Conservation (phyloP, 1,140 invertebrate species). For the Plodia interpunctella region DNA sequence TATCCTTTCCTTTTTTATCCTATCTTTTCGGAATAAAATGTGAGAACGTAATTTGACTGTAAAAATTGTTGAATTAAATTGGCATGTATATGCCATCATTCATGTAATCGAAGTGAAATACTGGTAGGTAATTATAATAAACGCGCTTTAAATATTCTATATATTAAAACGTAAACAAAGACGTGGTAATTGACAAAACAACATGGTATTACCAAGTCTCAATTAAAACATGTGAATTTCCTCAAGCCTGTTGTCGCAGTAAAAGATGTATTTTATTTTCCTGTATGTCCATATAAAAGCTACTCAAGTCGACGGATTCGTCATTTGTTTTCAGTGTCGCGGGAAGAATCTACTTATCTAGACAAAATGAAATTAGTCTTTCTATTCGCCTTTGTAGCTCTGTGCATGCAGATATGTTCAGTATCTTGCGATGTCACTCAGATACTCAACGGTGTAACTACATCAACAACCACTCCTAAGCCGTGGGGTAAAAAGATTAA, state of each 20-base stretch:
- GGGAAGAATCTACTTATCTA: not conserved
- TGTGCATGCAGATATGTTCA: constrained; percentile 24
- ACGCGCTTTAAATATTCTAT: too few relatives aligned
- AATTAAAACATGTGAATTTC: constrained; percentile 2
- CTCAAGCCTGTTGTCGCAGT: not conserved
- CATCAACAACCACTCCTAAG: constrained; percentile 31
- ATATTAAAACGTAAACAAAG: not conserved
- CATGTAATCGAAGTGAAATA: too few relatives aligned
- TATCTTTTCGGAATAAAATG: too few relatives aligned
- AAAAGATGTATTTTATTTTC: constrained; percentile 2
- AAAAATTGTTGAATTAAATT: too few relatives aligned
- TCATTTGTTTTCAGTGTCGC: constrained; percentile 18
- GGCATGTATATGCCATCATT: too few relatives aligned
- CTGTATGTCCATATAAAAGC: constrained; percentile 17
- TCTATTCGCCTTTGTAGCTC: constrained; percentile 25
- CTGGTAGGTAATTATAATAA: too few relatives aligned
- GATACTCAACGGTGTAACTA: constrained; percentile 14
- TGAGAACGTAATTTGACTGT: too few relatives aligned
- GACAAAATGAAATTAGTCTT: constrained; percentile 30
- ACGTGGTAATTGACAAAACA: too few relatives aligned
- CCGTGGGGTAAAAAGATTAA: constrained; percentile 35
- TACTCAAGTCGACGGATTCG: not conserved
- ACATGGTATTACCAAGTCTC: constrained; percentile 5
- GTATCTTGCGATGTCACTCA: constrained; percentile 20
- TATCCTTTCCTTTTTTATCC: too few relatives aligned